Conservation (phyloP, 2,797 vertebrate species). For the Paratrypauchen microcephalus region DNA sequence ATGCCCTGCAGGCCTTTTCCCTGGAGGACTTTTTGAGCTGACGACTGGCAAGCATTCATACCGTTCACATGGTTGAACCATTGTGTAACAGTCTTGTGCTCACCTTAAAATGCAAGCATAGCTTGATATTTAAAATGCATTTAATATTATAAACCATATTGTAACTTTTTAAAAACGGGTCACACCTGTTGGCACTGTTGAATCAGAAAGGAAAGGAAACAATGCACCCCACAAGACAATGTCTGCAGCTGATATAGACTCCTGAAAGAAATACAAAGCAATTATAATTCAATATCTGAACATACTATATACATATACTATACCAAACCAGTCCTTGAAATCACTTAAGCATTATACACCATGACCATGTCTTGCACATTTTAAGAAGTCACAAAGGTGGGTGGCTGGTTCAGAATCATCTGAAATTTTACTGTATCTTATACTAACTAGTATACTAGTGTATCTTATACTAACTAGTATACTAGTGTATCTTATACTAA, state of each 20-base stretch:
- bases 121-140: background rate
- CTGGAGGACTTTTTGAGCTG: constrained; percentile 75
- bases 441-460: background rate
- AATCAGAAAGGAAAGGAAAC: constrained; percentile 80
- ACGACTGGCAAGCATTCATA: constrained; percentile 75
- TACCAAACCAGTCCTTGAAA: background rate
- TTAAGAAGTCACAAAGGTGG: background rate
- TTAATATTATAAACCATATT: background rate
- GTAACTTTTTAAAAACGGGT: constrained; percentile 26
- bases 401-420: background rate
- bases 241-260: constrained; percentile 81
- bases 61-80: constrained; percentile 85
- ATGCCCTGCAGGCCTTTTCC: constrained; percentile 78
- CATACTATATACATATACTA: background rate
- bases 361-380: background rate
- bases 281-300: background rate
- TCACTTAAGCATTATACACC: background rate
- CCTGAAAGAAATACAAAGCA: constrained; percentile 68
- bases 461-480: background rate
- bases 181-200: constrained; percentile 67
- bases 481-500: background rate
- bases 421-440: background rate
- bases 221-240: constrained; percentile 87
- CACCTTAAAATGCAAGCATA: constrained; percentile 64
- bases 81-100: constrained; percentile 64